phyloP scores from a whole-genome alignment of 2,888 invertebrate genomes.

The Barypeithes pellucidus region DNA sequence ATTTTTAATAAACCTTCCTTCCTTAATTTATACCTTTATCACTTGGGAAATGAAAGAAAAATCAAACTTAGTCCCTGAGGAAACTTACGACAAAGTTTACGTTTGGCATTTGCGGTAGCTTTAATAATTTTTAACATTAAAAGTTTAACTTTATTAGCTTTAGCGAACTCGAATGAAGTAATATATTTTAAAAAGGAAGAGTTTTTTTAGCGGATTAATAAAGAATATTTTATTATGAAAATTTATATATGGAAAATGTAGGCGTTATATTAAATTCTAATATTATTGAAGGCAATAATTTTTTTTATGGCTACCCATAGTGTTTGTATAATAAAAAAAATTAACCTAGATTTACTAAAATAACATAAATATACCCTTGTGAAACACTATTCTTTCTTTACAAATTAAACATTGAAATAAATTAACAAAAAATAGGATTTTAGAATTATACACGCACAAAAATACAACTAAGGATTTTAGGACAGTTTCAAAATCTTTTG shows the following conservation, averaged over 20 bases:
- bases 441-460: neutral
- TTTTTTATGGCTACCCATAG: too few species aligned
- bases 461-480: neutral
- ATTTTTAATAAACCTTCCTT: slow-evolving; percentile 16
- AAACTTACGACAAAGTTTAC: slow-evolving; percentile 20
- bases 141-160: slow-evolving; percentile 16
- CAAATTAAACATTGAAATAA: too few species aligned
- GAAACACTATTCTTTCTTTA: too few species aligned
- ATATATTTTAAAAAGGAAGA: slow-evolving; percentile 3
- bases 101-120: slow-evolving; percentile 6
- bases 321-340: too few species aligned
- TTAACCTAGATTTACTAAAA: too few species aligned
- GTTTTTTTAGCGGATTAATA: too few species aligned
- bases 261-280: too few species aligned
- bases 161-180: neutral
- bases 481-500: neutral
- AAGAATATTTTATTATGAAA: too few species aligned
- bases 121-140: slow-evolving; percentile 18
- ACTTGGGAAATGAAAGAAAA: slow-evolving; percentile 16
- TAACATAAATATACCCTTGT: too few species aligned
- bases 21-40: slow-evolving; percentile 17
- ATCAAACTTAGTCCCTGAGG: slow-evolving; percentile 10
- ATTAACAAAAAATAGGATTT: too few species aligned
- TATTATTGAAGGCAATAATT: too few species aligned
- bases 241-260: too few species aligned